Conservation (phyloP, 2,888 invertebrate genomes). For the Rhagium mordax region DNA sequence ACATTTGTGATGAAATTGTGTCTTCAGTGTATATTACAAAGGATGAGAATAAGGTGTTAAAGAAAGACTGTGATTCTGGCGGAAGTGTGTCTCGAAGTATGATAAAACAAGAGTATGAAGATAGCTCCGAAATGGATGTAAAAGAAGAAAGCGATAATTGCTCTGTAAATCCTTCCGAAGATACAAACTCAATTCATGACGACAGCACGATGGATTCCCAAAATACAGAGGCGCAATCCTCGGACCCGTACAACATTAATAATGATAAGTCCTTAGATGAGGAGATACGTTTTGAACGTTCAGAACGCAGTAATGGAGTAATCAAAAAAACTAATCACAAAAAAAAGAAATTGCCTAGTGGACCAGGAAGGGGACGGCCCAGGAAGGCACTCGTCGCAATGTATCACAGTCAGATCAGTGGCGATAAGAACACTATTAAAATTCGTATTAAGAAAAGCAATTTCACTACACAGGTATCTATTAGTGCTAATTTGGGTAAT, state of each 20-base stretch:
- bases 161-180: constrained; percentile 29
- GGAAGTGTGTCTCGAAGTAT: constrained; percentile 31
- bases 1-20: constrained; percentile 61
- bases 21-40: constrained; percentile 46
- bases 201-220: constrained; percentile 32
- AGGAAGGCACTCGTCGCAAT: constrained; percentile 71
- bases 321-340: constrained; percentile 56
- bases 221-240: constrained; percentile 32
- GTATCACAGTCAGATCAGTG: constrained; percentile 76
- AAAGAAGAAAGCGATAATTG: constrained; percentile 35
- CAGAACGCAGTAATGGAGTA: constrained; percentile 61
- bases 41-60: constrained; percentile 33
- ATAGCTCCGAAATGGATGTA: constrained; percentile 38
- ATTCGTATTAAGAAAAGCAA: constrained; percentile 80
- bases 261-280: constrained; percentile 45
- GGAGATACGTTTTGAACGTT: constrained; percentile 37
- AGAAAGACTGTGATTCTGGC: constrained; percentile 40
- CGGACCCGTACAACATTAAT: constrained; percentile 46
- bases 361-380: constrained; percentile 67
- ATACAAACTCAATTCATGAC: constrained; percentile 34
- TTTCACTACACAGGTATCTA: constrained; percentile 61
- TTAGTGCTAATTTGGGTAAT: not conserved
- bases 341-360: constrained; percentile 59
- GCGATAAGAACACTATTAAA: constrained; percentile 80
- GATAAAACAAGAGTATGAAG: constrained; percentile 34